phyloP scores from a whole-genome alignment of 2,113 vertebrate species.

The Pseudorectes ferrugineus region DNA sequence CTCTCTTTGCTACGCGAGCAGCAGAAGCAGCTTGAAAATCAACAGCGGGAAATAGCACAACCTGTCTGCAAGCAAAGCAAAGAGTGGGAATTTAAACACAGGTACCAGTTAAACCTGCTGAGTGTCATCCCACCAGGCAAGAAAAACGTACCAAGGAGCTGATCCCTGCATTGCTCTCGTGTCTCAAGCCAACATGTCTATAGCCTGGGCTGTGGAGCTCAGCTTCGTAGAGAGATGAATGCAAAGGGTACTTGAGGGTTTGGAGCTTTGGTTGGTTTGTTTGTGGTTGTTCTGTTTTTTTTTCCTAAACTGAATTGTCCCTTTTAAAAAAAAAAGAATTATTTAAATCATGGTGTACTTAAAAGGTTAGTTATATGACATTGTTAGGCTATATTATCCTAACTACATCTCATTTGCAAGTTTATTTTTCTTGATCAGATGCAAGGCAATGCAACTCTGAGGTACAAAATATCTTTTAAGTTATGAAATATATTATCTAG shows the following conservation, averaged over 20 bases:
- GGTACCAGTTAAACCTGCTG: background rate
- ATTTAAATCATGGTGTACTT: background rate
- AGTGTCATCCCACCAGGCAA: background rate
- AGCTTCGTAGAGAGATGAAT: fast-evolving
- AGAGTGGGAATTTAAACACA: background rate
- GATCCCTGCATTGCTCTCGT: background rate
- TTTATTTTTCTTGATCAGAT: background rate
- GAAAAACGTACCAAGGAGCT: background rate
- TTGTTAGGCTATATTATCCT: background rate
- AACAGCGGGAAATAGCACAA: background rate
- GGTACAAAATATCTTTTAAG: background rate
- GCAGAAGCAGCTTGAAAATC: background rate
- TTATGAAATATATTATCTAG: background rate
- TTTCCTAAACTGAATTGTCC: background rate
- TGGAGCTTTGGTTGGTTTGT: background rate
- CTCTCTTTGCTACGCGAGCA: background rate
- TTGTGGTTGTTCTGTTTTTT: background rate
- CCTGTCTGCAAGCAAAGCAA: background rate
- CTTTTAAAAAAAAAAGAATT: background rate
- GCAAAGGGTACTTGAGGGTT: background rate
- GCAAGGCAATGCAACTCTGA: background rate
- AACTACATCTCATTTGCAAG: background rate
- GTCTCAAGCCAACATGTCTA: background rate
- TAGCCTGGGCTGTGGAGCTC: background rate
- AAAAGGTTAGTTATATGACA: background rate